A percentile compares a stretch with the other conserved stretches of the same genome.
These are phyloP conservation scores for Argyresthia albistria DNA, from an alignment of 2,888 invertebrate species.

Conservation along the genomic window DNA sequence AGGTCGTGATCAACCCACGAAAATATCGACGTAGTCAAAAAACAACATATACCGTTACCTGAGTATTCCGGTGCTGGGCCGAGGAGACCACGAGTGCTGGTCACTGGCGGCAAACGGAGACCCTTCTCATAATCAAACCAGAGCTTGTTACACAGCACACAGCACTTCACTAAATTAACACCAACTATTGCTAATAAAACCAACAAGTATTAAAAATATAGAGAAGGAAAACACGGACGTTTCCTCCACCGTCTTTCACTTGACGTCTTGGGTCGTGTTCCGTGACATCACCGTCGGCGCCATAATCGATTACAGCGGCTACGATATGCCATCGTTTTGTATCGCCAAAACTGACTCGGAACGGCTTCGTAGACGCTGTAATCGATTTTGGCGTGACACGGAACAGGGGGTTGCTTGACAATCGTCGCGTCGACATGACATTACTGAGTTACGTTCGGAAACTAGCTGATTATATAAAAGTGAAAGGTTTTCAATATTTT, in stretches of 20 bases:
- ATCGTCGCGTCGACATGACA: not conserved
- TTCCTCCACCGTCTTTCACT: constrained; percentile 37
- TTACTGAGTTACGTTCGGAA: not conserved
- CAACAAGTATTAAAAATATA: constrained; percentile 61
- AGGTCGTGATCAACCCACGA: constrained; percentile 23
- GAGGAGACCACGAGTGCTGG: constrained; percentile 21
- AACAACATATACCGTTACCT: constrained; percentile 60
- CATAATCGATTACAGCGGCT: too few species aligned
- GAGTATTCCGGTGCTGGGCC: constrained; percentile 19
- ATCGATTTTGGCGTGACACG: too few species aligned
- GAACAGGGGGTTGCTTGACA: too few species aligned
- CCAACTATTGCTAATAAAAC: constrained; percentile 45
- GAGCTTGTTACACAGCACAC: constrained; percentile 25
- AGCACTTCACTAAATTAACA: constrained; percentile 36
- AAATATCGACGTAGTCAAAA: constrained; percentile 58
- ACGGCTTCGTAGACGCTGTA: too few species aligned
- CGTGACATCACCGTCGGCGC: too few species aligned
- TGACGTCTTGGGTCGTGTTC: too few species aligned
- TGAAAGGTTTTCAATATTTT: too few species aligned
- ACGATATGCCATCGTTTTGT: too few species aligned
- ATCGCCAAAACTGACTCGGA: too few species aligned
- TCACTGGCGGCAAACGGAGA: not conserved
- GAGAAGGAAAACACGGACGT: constrained; percentile 36
- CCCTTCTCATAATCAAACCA: constrained; percentile 31
- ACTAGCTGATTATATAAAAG: not conserved